phyloP scores from a whole-genome alignment of 2,113 vertebrate species.

The Chitala chitala region DNA sequence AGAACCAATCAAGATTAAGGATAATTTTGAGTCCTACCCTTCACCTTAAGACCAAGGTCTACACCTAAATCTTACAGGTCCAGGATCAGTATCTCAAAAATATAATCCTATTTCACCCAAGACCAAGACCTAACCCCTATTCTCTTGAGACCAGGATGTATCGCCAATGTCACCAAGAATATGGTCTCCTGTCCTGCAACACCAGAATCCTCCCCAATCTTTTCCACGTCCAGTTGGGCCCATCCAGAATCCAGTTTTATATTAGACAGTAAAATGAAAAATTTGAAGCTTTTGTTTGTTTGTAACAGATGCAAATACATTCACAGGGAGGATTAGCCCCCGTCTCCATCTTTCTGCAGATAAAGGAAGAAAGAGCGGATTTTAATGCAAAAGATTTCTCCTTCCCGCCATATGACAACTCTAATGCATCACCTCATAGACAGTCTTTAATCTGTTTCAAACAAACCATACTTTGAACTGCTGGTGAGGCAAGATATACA shows the following conservation, averaged over 20 bases:
- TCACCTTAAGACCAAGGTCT: no score
- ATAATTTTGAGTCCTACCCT: no score
- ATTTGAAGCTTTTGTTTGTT: constrained; percentile 67
- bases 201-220: not conserved
- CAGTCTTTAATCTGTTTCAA: constrained; percentile 74
- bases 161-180: not conserved
- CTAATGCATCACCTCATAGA: constrained; percentile 74
- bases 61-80: not conserved
- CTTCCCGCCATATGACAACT: constrained; percentile 66
- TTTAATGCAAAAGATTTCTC: constrained; percentile 67
- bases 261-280: constrained; percentile 48
- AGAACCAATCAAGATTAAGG: no score
- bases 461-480: constrained; percentile 66
- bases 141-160: not conserved
- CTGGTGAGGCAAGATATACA: constrained; percentile 65
- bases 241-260: not conserved
- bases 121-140: not conserved
- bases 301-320: constrained; percentile 66
- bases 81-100: no score
- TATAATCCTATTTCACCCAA: not conserved
- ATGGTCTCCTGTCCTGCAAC: not conserved
- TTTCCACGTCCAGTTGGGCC: not conserved
- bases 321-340: constrained; percentile 63
- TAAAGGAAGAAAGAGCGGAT: constrained; percentile 60
- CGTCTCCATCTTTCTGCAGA: constrained; percentile 67